phyloP scores from a whole-genome alignment of 2,888 invertebrate genomes.

The Drosophila falleni region DNA sequence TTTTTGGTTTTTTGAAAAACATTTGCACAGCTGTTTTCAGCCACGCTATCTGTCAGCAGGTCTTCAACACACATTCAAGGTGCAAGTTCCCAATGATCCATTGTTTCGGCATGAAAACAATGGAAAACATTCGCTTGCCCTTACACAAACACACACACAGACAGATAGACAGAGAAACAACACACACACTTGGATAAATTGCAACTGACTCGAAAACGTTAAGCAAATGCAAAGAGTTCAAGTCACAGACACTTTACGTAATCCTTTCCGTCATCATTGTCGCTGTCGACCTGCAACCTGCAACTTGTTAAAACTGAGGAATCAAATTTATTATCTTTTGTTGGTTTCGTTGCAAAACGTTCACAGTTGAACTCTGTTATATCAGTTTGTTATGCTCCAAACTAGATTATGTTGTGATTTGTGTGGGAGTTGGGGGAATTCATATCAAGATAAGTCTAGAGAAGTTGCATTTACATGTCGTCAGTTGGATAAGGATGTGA shows the following conservation, averaged over 20 bases:
- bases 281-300: slow-evolving; percentile 52
- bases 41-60: slow-evolving; percentile 33
- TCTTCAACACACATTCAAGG: slow-evolving; percentile 72
- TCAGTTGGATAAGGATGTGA: slow-evolving; percentile 16
- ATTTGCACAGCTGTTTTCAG: slow-evolving; percentile 69
- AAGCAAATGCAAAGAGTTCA: slow-evolving; percentile 78
- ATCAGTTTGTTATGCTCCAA: slow-evolving; percentile 69
- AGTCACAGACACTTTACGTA: slow-evolving; percentile 80
- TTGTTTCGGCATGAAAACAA: slow-evolving; percentile 61
- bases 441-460: slow-evolving; percentile 19
- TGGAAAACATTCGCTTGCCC: slow-evolving; percentile 65
- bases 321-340: slow-evolving; percentile 73
- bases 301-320: slow-evolving; percentile 40
- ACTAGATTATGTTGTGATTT: slow-evolving; percentile 54
- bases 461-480: slow-evolving; percentile 32
- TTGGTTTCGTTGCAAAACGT: slow-evolving; percentile 61
- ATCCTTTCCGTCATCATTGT: slow-evolving; percentile 52
- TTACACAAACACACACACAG: slow-evolving; percentile 51
- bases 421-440: slow-evolving; percentile 49
- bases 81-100: slow-evolving; percentile 72
- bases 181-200: slow-evolving; percentile 15
- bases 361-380: slow-evolving; percentile 78
- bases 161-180: slow-evolving; percentile 1
- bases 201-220: slow-evolving; percentile 63
- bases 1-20: slow-evolving; percentile 24